A percentile compares a stretch with the other conserved stretches of the same genome.
Evolutionary conservation across 1,140 invertebrate genomes (phyloP).

Genomic region (Pseudomyrmex cubaensis): DNA sequence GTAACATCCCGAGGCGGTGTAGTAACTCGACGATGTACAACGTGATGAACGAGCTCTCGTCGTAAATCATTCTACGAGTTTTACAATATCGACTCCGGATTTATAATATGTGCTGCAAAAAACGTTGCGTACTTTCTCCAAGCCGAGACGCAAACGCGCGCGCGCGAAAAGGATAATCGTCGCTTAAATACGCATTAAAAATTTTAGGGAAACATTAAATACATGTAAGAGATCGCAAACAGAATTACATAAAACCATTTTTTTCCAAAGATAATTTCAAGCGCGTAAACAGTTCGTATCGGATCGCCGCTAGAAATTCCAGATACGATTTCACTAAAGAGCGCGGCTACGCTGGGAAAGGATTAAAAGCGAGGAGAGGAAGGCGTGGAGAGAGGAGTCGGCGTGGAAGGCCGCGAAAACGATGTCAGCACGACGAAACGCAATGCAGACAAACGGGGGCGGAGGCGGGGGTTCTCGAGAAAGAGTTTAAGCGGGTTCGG

Average conservation of each 20-base stretch:
- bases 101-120: slow-evolving; percentile 13
- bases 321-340: slow-evolving; percentile 50
- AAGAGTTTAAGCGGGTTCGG: slow-evolving; percentile 73
- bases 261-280: background rate
- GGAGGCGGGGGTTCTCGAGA: slow-evolving; percentile 52
- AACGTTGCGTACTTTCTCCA: slow-evolving; percentile 44
- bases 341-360: slow-evolving; percentile 37
- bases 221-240: too few species aligned
- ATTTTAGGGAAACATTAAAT: background rate
- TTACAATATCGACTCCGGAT: slow-evolving; percentile 28
- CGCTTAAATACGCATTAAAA: background rate
- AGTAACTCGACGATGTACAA: slow-evolving; percentile 51
- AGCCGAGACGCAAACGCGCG: background rate
- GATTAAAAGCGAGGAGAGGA: slow-evolving; percentile 9
- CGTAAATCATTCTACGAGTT: slow-evolving; percentile 51
- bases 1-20: slow-evolving; percentile 54
- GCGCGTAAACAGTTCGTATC: background rate
- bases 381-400: slow-evolving; percentile 25
- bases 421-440: slow-evolving; percentile 69
- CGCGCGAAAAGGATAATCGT: background rate
- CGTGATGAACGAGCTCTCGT: slow-evolving; percentile 57
- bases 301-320: slow-evolving; percentile 41
- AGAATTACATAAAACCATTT: background rate
- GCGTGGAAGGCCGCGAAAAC: slow-evolving; percentile 70
- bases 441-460: slow-evolving; percentile 61